phyloP scores from a whole-genome alignment of 2,113 vertebrate species.

The Nothocercus nigrocapillus region DNA sequence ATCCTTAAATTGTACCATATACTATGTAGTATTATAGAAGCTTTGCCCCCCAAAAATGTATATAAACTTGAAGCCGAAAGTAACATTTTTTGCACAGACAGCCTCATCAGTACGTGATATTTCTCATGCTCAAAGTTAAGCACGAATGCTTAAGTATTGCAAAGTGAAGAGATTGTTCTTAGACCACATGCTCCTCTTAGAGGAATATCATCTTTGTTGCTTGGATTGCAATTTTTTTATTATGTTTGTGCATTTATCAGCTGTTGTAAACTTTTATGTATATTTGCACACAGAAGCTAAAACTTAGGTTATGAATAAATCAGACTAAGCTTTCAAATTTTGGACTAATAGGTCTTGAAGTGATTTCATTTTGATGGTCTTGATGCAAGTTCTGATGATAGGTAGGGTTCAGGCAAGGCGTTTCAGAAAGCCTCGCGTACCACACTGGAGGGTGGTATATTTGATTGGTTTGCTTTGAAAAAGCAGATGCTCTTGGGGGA shows the following conservation, averaged over 20 bases:
- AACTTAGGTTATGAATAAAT: neutral
- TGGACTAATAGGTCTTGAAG: neutral
- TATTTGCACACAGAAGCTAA: neutral
- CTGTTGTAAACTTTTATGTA: neutral
- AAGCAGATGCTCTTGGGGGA: neutral
- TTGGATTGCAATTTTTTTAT: neutral
- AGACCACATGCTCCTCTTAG: no score
- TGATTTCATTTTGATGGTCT: neutral
- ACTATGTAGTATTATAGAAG: neutral
- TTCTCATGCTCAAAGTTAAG: neutral
- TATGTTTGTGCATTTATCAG: neutral
- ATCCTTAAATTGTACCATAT: neutral
- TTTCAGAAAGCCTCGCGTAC: neutral
- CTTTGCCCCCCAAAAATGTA: no score
- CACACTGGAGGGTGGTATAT: neutral
- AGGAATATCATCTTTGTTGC: neutral
- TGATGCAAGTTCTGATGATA: neutral
- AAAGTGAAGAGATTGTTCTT: neutral
- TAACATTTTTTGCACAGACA: neutral
- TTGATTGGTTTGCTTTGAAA: neutral
- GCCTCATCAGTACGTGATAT: accelerated
- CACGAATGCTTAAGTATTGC: neutral
- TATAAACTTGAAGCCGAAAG: neutral
- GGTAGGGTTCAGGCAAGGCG: neutral
- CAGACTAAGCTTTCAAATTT: neutral